These are phyloP conservation scores for Cydia splendana DNA, from an alignment of 1,140 invertebrate species.

Conservation along the genomic window DNA sequence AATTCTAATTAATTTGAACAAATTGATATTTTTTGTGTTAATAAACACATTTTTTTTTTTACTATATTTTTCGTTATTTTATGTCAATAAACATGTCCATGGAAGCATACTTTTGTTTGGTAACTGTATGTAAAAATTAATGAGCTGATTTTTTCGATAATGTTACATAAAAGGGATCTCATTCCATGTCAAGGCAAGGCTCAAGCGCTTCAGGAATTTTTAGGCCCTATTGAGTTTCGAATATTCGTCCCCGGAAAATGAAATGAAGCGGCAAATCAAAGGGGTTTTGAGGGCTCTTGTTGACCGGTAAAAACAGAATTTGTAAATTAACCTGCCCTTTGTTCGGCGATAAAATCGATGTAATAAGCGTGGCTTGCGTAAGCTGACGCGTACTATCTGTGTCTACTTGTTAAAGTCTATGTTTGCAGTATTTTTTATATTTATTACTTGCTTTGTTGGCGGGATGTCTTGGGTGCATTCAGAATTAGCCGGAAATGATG, in stretches of 20 bases:
- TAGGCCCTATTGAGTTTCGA: constrained; percentile 61
- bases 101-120: background rate
- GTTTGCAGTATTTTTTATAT: background rate
- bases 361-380: background rate
- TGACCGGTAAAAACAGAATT: constrained; percentile 60
- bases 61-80: no score
- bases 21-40: no score
- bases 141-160: constrained; percentile 21
- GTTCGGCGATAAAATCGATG: constrained; percentile 18
- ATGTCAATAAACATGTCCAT: background rate
- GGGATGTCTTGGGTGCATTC: background rate
- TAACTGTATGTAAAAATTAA: constrained; percentile 17
- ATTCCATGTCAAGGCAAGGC: constrained; percentile 30
- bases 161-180: constrained; percentile 30
- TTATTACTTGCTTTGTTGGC: background rate
- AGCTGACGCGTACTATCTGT: background rate
- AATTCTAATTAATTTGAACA: no score
- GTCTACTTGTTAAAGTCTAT: background rate
- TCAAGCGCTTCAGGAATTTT: constrained; percentile 57
- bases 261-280: constrained; percentile 75
- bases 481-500: background rate
- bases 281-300: constrained; percentile 68
- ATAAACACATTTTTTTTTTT: no score
- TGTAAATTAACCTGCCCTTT: constrained; percentile 49
- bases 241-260: constrained; percentile 67